Evolutionary conservation across 2,797 vertebrate genomes (phyloP).

Genomic region (Apogon talboti): DNA sequence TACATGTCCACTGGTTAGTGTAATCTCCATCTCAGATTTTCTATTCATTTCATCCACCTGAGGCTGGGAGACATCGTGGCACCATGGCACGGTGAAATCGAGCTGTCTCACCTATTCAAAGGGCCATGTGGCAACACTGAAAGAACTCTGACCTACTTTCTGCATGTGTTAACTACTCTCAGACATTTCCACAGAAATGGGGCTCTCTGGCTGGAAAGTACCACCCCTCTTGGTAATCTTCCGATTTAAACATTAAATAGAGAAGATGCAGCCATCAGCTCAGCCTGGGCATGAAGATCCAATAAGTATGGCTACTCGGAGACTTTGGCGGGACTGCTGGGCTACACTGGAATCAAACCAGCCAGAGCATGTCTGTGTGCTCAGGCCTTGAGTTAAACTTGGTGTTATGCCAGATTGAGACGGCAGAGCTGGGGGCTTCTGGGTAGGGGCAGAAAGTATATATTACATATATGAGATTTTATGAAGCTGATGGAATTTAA

Average conservation of each 20-base stretch:
- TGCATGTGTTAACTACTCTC: not conserved
- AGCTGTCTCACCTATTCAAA: constrained; percentile 33
- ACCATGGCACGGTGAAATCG: constrained; percentile 13
- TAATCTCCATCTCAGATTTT: constrained; percentile 32
- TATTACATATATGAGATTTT: constrained; percentile 1
- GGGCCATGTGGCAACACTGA: not conserved
- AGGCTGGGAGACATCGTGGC: constrained; percentile 25
- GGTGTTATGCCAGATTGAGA: constrained; percentile 26
- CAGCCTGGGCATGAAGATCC: not conserved
- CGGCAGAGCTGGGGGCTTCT: not conserved
- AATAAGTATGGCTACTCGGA: constrained; percentile 10
- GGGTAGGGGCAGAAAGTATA: not conserved
- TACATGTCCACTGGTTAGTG: not conserved
- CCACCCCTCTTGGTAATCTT: constrained; percentile 15
- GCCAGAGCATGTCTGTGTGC: constrained; percentile 30
- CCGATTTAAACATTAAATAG: not conserved
- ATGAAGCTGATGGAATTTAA: not conserved
- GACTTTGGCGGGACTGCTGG: constrained; percentile 13
- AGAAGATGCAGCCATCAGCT: constrained; percentile 15
- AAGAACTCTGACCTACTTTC: constrained; percentile 36
- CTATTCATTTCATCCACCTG: constrained; percentile 23
- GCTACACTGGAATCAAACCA: constrained; percentile 25
- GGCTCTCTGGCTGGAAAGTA: constrained; percentile 7
- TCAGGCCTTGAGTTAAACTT: constrained; percentile 14
- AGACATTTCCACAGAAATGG: constrained; percentile 3